Percentiles rank a stretch among this genome's conserved stretches.
Evolutionary conservation across 2,888 invertebrate species (phyloP).

Genomic region (Acleris laterana): DNA sequence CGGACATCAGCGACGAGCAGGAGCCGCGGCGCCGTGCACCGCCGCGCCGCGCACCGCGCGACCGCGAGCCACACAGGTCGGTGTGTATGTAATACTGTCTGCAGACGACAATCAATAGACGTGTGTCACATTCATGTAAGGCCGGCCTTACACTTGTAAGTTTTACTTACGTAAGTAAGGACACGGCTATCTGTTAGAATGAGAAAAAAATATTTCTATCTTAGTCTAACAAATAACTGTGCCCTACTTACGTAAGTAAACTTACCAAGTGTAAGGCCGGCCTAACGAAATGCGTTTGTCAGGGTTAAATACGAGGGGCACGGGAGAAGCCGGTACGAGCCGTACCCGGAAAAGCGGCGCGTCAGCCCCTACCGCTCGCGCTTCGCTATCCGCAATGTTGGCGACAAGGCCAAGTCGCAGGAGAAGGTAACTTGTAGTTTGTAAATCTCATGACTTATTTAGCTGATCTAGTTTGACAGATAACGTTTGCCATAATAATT

Average conservation of each 20-base stretch:
- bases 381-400: conserved; percentile 39
- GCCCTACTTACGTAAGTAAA: no score
- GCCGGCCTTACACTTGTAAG: no score
- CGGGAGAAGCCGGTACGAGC: conserved; percentile 49
- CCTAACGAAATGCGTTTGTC: not conserved
- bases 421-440: conserved; percentile 41
- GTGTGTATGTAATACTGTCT: no score
- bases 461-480: no score
- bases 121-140: no score
- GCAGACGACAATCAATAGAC: no score
- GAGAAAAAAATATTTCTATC: no score
- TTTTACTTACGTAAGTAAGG: no score
- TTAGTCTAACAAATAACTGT: no score
- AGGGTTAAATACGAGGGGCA: conserved; percentile 32
- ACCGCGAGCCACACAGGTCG: conserved; percentile 6
- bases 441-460: not conserved
- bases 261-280: no score
- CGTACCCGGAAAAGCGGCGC: conserved; percentile 48
- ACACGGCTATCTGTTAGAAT: no score
- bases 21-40: conserved; percentile 39
- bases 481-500: no score
- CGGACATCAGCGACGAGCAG: conserved; percentile 72
- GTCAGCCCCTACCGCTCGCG: conserved; percentile 41
- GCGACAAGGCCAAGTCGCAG: conserved; percentile 31
- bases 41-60: not conserved